phyloP scores from a whole-genome alignment of 1,140 invertebrate genomes.

The Drosophila punjabiensis region DNA sequence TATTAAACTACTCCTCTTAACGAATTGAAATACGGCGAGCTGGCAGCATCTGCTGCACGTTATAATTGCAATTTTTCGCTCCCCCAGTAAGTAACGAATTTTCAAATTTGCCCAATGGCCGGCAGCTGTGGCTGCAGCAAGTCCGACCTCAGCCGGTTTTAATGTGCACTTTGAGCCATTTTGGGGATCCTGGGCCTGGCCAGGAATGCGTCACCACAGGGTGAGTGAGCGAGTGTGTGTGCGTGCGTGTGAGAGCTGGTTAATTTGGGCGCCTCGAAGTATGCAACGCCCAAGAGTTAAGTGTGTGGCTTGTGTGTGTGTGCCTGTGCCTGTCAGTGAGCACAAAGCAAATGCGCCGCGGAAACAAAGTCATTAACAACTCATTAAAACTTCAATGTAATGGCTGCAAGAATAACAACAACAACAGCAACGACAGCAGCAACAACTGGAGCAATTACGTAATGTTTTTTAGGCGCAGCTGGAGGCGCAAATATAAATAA shows the following conservation, averaged over 20 bases:
- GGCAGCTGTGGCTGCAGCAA: slow-evolving; percentile 33
- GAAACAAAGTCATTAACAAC: slow-evolving; percentile 61
- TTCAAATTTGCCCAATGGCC: slow-evolving; percentile 33
- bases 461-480: slow-evolving; percentile 55
- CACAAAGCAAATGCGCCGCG: slow-evolving; percentile 40
- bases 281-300: slow-evolving; percentile 39
- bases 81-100: slow-evolving; percentile 10
- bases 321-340: not conserved
- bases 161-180: slow-evolving; percentile 47
- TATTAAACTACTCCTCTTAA: slow-evolving; percentile 30
- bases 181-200: slow-evolving; percentile 22
- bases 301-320: slow-evolving; percentile 17
- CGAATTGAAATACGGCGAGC: slow-evolving; percentile 16
- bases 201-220: slow-evolving; percentile 15
- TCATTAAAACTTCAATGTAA: slow-evolving; percentile 63
- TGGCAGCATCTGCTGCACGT: slow-evolving; percentile 28
- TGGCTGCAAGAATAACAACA: slow-evolving; percentile 36
- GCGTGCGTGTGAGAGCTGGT: slow-evolving; percentile 25
- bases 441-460: slow-evolving; percentile 40
- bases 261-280: slow-evolving; percentile 47
- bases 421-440: slow-evolving; percentile 7
- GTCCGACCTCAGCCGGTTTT: slow-evolving; percentile 38
- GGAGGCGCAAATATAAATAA: slow-evolving; percentile 42
- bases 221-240: not conserved
- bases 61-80: slow-evolving; percentile 43